These are phyloP conservation scores for Drosophila sp. DNA, from an alignment of 1,140 invertebrate species.

Conservation along the genomic window DNA sequence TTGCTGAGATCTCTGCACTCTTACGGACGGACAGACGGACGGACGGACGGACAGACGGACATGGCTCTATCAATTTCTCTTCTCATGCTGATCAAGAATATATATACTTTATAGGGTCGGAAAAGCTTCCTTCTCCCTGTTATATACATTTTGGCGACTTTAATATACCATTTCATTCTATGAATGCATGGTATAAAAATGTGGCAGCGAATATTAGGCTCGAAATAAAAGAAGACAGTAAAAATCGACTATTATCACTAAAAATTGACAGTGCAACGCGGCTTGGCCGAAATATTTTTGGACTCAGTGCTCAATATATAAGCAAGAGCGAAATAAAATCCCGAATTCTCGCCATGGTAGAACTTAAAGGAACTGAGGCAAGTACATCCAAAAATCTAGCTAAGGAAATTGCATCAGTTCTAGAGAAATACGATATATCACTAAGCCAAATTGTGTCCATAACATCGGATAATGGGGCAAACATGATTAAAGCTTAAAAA, in stretches of 20 bases:
- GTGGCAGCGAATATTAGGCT: constrained; percentile 22
- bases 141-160: too few relatives aligned
- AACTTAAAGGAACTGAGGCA: constrained; percentile 22
- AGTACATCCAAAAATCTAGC: constrained; percentile 20
- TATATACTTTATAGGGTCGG: too few relatives aligned
- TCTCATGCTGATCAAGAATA: too few relatives aligned
- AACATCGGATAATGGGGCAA: not conserved
- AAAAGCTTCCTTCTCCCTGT: too few relatives aligned
- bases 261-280: constrained; percentile 34
- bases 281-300: constrained; percentile 27
- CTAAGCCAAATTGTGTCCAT: constrained; percentile 14
- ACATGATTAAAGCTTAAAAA: not conserved
- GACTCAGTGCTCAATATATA: constrained; percentile 18
- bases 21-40: too few relatives aligned
- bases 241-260: constrained; percentile 29
- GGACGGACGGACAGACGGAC: too few relatives aligned
- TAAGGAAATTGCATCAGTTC: constrained; percentile 8
- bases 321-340: constrained; percentile 24
- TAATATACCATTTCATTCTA: too few relatives aligned
- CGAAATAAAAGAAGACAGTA: constrained; percentile 14
- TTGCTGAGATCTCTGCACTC: too few relatives aligned
- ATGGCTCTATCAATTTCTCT: too few relatives aligned
- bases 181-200: not conserved
- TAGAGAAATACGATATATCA: constrained; percentile 14
- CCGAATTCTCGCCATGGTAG: constrained; percentile 13